Conservation (phyloP, 2,888 invertebrate genomes). For the Emmelina monodactyla region DNA sequence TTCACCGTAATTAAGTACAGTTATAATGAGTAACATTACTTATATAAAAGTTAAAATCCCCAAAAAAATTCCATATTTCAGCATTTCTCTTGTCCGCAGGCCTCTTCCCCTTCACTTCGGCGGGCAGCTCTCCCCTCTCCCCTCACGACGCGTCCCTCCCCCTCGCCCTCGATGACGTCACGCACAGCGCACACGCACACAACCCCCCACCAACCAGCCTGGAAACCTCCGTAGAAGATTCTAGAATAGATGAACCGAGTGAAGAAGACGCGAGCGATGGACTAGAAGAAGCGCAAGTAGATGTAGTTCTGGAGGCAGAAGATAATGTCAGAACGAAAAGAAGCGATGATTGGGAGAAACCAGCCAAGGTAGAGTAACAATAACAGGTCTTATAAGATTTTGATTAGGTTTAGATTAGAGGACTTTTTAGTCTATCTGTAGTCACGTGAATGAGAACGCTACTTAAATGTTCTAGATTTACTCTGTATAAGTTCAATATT, state of each 20-base stretch:
- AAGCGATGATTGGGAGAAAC: conserved; percentile 5
- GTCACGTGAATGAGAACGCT: background rate
- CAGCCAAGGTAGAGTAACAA: background rate
- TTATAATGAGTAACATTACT: no score
- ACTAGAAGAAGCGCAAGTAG: background rate
- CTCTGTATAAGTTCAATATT: no score
- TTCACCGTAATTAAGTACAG: no score
- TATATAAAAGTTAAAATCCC: no score
- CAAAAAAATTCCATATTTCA: background rate
- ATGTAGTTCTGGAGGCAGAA: conserved; percentile 10
- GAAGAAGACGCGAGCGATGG: conserved; percentile 23
- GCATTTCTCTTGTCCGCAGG: conserved; percentile 24
- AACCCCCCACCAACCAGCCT: conserved; percentile 33
- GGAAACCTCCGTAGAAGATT: conserved; percentile 31
- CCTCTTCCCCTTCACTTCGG: conserved; percentile 22
- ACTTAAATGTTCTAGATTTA: no score
- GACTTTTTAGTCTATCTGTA: no score
- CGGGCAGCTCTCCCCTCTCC: conserved; percentile 26
- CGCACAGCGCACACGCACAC: conserved; percentile 39
- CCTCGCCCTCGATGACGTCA: conserved; percentile 24
- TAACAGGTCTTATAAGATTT: no score
- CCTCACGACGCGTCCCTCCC: conserved; percentile 11
- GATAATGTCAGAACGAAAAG: background rate
- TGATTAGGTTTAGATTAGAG: no score
- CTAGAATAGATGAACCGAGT: conserved; percentile 22